A percentile compares a stretch with the other conserved stretches of the same genome.
phyloP scores from a whole-genome alignment of 2,797 vertebrate species.

The Rhinophrynus dorsalis region DNA sequence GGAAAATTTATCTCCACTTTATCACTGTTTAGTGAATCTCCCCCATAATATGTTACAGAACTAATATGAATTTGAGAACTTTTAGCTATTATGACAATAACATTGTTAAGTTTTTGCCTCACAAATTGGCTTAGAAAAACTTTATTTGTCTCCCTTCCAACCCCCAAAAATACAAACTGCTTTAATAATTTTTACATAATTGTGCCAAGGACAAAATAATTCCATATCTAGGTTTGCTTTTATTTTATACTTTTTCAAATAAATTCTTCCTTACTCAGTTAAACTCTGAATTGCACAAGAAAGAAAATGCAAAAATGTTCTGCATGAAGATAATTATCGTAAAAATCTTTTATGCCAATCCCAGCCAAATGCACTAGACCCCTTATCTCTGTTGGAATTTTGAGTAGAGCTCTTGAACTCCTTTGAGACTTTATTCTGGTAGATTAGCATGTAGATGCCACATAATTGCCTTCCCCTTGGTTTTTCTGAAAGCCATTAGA shows the following conservation, averaged over 20 bases:
- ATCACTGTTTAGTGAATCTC: too few relatives aligned
- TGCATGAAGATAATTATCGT: constrained; percentile 78
- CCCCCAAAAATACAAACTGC: too few relatives aligned
- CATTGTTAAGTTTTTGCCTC: too few relatives aligned
- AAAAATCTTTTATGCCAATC: constrained; percentile 86
- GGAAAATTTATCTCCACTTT: too few relatives aligned
- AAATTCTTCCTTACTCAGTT: constrained; percentile 42
- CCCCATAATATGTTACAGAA: too few relatives aligned
- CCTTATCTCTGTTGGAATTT: constrained; percentile 93
- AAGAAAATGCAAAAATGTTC: constrained; percentile 68
- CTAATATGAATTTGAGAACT: too few relatives aligned
- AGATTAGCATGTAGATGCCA: constrained; percentile 94
- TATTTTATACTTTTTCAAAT: constrained; percentile 21
- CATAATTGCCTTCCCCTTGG: constrained; percentile 90
- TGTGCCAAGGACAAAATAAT: constrained; percentile 58
- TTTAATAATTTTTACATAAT: constrained; percentile 54
- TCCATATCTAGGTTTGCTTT: constrained; percentile 65
- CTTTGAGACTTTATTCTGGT: constrained; percentile 84
- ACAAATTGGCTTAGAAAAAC: too few relatives aligned
- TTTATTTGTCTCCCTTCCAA: too few relatives aligned
- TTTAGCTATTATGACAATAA: too few relatives aligned
- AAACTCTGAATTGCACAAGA: constrained; percentile 57
- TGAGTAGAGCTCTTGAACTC: constrained; percentile 86
- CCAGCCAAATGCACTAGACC: constrained; percentile 73
- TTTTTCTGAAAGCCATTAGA: constrained; percentile 90